Evolutionary conservation across 1,140 invertebrate genomes (phyloP), one percentile per base, ranked within the genome.

Genomic region (Papilio machaon): DNA sequence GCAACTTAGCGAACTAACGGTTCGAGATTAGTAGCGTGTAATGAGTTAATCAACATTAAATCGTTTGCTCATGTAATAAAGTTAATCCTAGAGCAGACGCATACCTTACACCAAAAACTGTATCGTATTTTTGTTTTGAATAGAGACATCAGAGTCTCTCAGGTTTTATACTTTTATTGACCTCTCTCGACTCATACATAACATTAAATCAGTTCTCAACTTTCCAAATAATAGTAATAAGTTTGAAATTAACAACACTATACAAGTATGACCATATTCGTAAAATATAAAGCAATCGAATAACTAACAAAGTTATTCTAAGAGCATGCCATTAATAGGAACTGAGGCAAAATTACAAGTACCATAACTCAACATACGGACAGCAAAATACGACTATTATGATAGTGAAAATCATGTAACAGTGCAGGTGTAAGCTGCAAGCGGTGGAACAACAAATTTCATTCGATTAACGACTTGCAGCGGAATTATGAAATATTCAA

Each of bases 391-490:
- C 54, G 35, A 79, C 35, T 67, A 79, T 79, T 79, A 64, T 64
- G 30, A 64, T 79, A 79, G 77, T 43, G 54, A 79, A 64, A 79
- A 46, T 79, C 77, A 79, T 79, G 77, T 79, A 79, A 79, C 38
- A 67, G 77, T 46, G 77, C 77, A 79, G 77, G 77, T 79, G 77
- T 79, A 79, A 79, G 77, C 60, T 13, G 77, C 77, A 8, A 79
- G 58, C 77, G 23, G 58, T 64, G 38, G 54, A 64, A 79, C 77
- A 78, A 78, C 76, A 79, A 79, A 79, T 79, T 79, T 79, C 77
- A 64, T 67, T 64, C 17, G 77, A 79, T 79, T 79, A 79, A 79
- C 77, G 30, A 58, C 58, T 79, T 64, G 43, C 10, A 47, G 58
- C 76, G 54, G 17, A 60, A 78, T 78, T 60, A 78, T 60, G 76